Conservation (phyloP, 2,113 vertebrate genomes). For the Bambusicola thoracicus region DNA sequence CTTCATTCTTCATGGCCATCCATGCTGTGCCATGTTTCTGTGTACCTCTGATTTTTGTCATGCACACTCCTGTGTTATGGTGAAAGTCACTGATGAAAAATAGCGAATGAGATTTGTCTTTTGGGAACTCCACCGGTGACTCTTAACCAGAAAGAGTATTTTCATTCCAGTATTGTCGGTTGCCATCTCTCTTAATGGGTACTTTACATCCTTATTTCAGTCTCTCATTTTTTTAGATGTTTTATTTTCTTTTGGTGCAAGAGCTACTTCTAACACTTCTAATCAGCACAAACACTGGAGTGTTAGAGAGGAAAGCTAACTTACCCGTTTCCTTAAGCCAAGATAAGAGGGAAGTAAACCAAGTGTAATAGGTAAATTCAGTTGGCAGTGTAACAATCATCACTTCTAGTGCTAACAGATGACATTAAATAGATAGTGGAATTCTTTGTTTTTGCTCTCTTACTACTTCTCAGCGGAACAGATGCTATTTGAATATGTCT, state of each 20-base stretch:
- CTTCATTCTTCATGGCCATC: neutral
- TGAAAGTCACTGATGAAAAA: neutral
- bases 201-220: neutral
- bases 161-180: neutral
- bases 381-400: neutral
- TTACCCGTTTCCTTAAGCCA: neutral
- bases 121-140: neutral
- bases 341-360: neutral
- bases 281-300: neutral
- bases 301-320: neutral
- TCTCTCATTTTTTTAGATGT: neutral
- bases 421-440: neutral
- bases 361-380: neutral
- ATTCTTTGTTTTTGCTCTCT: neutral
- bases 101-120: neutral
- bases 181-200: neutral
- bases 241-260: neutral
- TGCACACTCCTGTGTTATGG: neutral
- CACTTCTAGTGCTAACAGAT: neutral
- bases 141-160: neutral
- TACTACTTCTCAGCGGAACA: neutral
- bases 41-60: neutral
- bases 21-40: neutral
- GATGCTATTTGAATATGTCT: neutral
- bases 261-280: neutral